Base-by-base conservation (phyloP, 1,140 invertebrate genomes). In the Oedothorax gibbosus region DNA sequence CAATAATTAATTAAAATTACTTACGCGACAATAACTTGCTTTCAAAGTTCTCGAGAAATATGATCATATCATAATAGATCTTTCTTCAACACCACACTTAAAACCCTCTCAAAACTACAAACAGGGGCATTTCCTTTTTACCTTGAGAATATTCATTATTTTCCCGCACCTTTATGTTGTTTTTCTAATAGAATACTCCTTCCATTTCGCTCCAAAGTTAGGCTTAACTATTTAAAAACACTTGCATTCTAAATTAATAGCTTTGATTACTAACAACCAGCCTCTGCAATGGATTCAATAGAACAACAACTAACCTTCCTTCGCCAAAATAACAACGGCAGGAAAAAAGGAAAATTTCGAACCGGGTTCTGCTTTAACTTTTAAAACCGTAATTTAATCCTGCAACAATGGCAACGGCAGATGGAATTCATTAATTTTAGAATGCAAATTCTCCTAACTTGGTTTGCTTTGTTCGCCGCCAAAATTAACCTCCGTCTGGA, bases 371-470 rank as follows among this genome's bases (percentile, higher is more conserved):
- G 56, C 35, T 75, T 60, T 35, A 75, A 57, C 35, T 57, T 75
- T 35, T 35, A 35, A 57, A 75, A 57, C 72, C 72, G 20, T 75
- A 75, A 75, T 75, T 75, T 75, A 75, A 75, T 75, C 72, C 56
- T 15, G 72, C 51, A 57, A 75, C 72, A 75, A 75, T 75, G 72
- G 51, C 72, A 75, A 18, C 2, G 57, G 54, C 72, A 75, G 72
- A 75, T 57, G 54, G 72, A 75, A 75, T 75, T 75, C 72, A 75
- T 75, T 75, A 75, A 75, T 75, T 75, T 75, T 57, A 35, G 72
- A 56, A 75, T 56, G 57, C 72, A 57, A 75, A 75, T 75, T 60
- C 54, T 75, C 72, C 15, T 35, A 15, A 15, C 20, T 35, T 57
- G 10, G 53, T 7, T 62, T 21, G 54, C 72, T 75, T 75, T 75